Percentiles rank a stretch among this genome's conserved stretches.
These are phyloP conservation scores for Bostrychus sinensis DNA, from an alignment of 2,113 vertebrate species.

Conservation along the genomic window DNA sequence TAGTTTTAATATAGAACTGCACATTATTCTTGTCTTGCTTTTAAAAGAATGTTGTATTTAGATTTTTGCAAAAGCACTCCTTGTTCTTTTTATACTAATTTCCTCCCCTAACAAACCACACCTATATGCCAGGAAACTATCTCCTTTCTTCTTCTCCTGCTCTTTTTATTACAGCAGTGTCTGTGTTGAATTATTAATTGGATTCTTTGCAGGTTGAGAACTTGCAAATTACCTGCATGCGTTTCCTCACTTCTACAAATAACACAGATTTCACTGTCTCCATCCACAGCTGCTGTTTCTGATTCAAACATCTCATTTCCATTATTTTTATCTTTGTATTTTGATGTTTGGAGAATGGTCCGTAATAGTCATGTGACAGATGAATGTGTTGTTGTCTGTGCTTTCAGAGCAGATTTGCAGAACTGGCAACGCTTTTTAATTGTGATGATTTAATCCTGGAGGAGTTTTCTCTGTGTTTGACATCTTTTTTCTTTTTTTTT, in stretches of 20 bases:
- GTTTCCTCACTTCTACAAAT: neutral
- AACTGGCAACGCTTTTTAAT: conserved; percentile 32
- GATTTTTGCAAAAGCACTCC: too few relatives aligned
- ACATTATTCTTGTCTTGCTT: neutral
- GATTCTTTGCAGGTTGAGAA: neutral
- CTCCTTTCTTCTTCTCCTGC: neutral
- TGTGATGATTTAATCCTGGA: conserved; percentile 46
- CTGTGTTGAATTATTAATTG: neutral
- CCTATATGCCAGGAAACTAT: too few relatives aligned
- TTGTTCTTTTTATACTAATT: too few relatives aligned
- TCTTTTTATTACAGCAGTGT: too few relatives aligned
- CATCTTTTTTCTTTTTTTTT: too few relatives aligned
- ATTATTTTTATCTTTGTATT: conserved; percentile 15
- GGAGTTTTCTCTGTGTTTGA: conserved; percentile 43
- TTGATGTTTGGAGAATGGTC: conserved; percentile 34
- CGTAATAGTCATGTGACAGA: conserved; percentile 27
- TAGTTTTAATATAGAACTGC: too few relatives aligned
- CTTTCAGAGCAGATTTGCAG: conserved; percentile 47
- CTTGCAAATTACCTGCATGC: neutral
- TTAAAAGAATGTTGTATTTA: too few relatives aligned
- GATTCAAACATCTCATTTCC: conserved; percentile 25
- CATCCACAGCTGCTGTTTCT: conserved; percentile 1
- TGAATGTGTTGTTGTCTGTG: conserved; percentile 31
- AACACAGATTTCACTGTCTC: neutral
- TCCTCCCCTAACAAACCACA: too few relatives aligned